Evolutionary conservation across 2,888 invertebrate species (phyloP).

Genomic region (Stenoptilia bipunctidactyla): DNA sequence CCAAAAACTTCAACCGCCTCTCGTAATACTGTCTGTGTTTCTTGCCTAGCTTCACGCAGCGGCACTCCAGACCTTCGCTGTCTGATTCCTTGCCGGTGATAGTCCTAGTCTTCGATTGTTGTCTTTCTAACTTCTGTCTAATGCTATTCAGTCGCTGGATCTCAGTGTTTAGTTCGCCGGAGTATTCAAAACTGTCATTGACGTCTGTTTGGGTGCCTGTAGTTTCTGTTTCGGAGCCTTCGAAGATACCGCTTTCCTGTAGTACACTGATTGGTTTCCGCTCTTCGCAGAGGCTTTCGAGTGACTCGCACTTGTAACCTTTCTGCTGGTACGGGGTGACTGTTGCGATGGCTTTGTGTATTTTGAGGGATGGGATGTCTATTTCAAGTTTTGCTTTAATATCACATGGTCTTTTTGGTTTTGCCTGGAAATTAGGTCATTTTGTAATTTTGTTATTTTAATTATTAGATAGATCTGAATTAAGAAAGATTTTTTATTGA

Average conservation of each 20-base stretch:
- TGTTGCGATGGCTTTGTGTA: constrained; percentile 73
- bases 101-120: constrained; percentile 64
- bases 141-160: constrained; percentile 75
- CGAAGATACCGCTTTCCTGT: constrained; percentile 83
- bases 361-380: constrained; percentile 51
- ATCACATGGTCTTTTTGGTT: constrained; percentile 56
- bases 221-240: constrained; percentile 65
- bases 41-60: constrained; percentile 65
- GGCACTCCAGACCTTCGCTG: constrained; percentile 55
- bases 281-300: constrained; percentile 59
- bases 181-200: constrained; percentile 64
- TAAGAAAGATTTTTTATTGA: too few relatives aligned
- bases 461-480: too few relatives aligned
- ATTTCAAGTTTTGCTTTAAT: constrained; percentile 46
- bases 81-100: constrained; percentile 46
- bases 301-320: constrained; percentile 57
- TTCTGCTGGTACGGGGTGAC: constrained; percentile 73
- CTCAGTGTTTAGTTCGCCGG: constrained; percentile 71
- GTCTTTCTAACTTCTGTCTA: constrained; percentile 73
- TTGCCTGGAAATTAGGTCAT: constrained; percentile 47
- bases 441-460: too few relatives aligned
- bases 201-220: constrained; percentile 70
- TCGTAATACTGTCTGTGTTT: constrained; percentile 76
- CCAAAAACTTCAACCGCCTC: constrained; percentile 74
- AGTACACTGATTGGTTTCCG: constrained; percentile 69